Evolutionary conservation across 2,888 invertebrate genomes (phyloP), one percentile per base, ranked within the genome.

Genomic region (Pseudococcus longispinus): DNA sequence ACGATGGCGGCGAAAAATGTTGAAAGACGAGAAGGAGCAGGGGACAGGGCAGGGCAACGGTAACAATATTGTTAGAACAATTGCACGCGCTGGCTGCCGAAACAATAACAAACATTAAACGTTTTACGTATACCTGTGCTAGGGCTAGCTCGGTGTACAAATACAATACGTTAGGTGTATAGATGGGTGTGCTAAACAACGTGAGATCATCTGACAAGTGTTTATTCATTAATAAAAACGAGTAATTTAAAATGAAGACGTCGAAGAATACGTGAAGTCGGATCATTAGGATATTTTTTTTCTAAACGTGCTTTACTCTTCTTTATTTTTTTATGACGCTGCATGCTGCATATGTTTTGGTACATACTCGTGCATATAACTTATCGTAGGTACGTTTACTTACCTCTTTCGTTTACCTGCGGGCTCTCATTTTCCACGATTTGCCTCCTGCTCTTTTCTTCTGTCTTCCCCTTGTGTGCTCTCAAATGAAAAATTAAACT

Each of bases 201-300:
- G 70, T 32, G 70, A 85, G 65, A 85, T 85, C 26, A 85, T 85
- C 85, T 85, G 85, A 85, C 85, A 85, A 85, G 85, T 70, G 85
- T 85, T 85, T 42, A 65, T 85, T 85, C 85, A 85, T 85, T 85
- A 70, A 85, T 85, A 85, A 85, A 70, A 83, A 60, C 32, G 37
- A 65, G 37, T 55, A 60, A 46, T 44, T 70, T 37, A 65, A 85
- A 85, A 85, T 85, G 70, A 70, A 85, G 85, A 85, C 85, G 70
- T 70, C 37, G 15, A 26, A 65, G 65, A 65, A 85, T 44, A 65
- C 60, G 23, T 70, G 60, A 60, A 23, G 60, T 23, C 37, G 15
- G 42, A 65, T 85, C 85, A 70, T 85, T 85, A 85, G 70, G 9
- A 9, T 70, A 65, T 85, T 32, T 83, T 83, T 85, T 85, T 65